Base-by-base conservation (phyloP, 1,140 invertebrate genomes). In the Drosophila hydei region DNA sequence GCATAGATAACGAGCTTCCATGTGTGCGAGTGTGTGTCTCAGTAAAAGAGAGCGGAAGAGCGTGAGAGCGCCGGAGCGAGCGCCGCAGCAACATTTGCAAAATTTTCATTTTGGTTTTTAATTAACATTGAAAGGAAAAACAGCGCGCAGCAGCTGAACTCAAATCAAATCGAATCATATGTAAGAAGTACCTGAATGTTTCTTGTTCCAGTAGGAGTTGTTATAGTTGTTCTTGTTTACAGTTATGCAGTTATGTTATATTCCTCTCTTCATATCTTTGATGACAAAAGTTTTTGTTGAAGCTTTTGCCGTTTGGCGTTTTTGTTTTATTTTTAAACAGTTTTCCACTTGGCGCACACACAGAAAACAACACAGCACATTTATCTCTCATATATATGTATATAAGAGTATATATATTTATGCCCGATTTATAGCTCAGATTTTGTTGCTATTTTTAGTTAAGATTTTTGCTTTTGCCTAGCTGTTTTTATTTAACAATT, bases 311-410 rank as follows among this genome's bases (percentile, higher is more conserved):
- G 60, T 21, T 30, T 42, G 21, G 45, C 69, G 64, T 75, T 40
- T 33, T 68, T 52, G 62, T 72, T 80, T 75, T 85, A 85, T 85
- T 85, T 85, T 72, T 85, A 85, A 85, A 77, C 59, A 59, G 38
- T 72, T 83, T 75, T 79, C 76, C 79, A 83, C 75, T 83, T 71
- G 63, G 38, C 68, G 16, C 45, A 64, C 55, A 75, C 76, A 55
- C 61, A 60, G 42, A 47, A 52, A 72, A 47, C 50, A 30, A 62
- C 72, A 69, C 59, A 69, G 61, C 62, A 84, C 52, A 51, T 21
- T 50, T 40, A 16, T 30, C 72, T 7, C 18, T 43, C 7, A 58
- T 23, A 63, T 14, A 56, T n/a, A 60, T 18, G 16, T 60, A 18
- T 55, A 38, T 36, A 42, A 51, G 21, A 27, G 21, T 52, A 27